Conservation (phyloP, 2,888 invertebrate species). For the Yponomeuta cagnagella region DNA sequence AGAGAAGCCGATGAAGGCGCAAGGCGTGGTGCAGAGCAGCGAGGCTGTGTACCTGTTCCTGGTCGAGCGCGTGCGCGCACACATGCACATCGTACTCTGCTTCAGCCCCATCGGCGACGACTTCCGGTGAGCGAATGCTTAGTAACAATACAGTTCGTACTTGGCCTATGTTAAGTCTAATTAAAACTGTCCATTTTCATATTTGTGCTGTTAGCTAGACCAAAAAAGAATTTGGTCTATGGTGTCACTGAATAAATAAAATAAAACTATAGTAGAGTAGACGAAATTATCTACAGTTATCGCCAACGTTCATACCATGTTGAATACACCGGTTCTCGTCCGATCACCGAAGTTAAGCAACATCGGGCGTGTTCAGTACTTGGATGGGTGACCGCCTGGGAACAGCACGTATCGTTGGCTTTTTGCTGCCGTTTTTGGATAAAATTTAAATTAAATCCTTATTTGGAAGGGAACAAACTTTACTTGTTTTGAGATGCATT, state of each 20-base stretch:
- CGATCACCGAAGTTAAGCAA: conserved; percentile 66
- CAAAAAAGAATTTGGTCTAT: too few relatives aligned
- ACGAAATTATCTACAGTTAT: too few relatives aligned
- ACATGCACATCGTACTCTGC: conserved; percentile 88
- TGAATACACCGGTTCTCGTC: conserved; percentile 52
- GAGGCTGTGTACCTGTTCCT: conserved; percentile 85
- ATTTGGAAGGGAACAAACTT: too few relatives aligned
- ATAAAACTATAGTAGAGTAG: too few relatives aligned
- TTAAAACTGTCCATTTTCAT: too few relatives aligned
- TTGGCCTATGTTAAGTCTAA: too few relatives aligned
- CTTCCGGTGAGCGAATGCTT: conserved; percentile 66
- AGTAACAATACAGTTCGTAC: too few relatives aligned
- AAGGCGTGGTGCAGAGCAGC: conserved; percentile 75
- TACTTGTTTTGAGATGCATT: too few relatives aligned
- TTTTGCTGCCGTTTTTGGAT: conserved; percentile 10
- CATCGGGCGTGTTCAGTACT: conserved; percentile 51
- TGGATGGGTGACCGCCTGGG: conserved; percentile 31
- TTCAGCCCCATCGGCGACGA: conserved; percentile 93
- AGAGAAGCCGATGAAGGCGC: conserved; percentile 73
- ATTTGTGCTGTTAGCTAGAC: too few relatives aligned
- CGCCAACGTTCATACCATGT: too few relatives aligned
- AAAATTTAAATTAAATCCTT: too few relatives aligned
- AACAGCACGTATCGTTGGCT: conserved; percentile 28
- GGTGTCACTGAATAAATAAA: too few relatives aligned
- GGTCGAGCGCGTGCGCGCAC: conserved; percentile 83